Conservation (phyloP, 2,888 invertebrate species). For the Drosophila emarginata region DNA sequence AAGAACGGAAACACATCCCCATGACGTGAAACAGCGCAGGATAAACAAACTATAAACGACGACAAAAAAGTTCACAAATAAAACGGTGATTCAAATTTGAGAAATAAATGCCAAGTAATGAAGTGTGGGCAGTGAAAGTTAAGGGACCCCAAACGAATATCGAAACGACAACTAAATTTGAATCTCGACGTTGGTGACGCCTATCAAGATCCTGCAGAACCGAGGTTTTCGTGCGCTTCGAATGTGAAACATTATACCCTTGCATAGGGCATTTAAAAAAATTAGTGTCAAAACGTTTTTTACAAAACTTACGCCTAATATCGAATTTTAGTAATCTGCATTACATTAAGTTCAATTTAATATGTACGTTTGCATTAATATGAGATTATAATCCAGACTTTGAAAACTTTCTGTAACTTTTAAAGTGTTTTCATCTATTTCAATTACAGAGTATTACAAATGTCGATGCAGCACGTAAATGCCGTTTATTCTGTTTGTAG, state of each 20-base stretch:
- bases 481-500: slow-evolving; percentile 7
- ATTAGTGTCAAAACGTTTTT: no score
- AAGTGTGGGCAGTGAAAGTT: slow-evolving; percentile 13
- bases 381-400: no score
- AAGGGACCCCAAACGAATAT: slow-evolving; percentile 43
- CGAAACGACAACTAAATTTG: slow-evolving; percentile 38
- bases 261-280: no score
- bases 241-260: not conserved
- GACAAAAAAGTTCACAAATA: slow-evolving; percentile 30
- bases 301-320: no score
- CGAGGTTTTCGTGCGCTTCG: not conserved
- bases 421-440: not conserved
- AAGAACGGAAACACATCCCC: slow-evolving; percentile 56
- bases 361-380: no score
- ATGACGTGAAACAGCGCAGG: slow-evolving; percentile 37
- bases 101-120: slow-evolving; percentile 49
- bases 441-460: not conserved
- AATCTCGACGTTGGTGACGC: slow-evolving; percentile 13
- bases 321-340: no score
- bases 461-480: not conserved
- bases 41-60: slow-evolving; percentile 30
- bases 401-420: no score
- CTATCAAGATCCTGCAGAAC: slow-evolving; percentile 22
- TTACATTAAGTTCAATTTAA: no score
- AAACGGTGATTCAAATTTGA: slow-evolving; percentile 61